Conservation (phyloP, 2,113 vertebrate species). For the Boulengeromyrus knoepffleri region DNA sequence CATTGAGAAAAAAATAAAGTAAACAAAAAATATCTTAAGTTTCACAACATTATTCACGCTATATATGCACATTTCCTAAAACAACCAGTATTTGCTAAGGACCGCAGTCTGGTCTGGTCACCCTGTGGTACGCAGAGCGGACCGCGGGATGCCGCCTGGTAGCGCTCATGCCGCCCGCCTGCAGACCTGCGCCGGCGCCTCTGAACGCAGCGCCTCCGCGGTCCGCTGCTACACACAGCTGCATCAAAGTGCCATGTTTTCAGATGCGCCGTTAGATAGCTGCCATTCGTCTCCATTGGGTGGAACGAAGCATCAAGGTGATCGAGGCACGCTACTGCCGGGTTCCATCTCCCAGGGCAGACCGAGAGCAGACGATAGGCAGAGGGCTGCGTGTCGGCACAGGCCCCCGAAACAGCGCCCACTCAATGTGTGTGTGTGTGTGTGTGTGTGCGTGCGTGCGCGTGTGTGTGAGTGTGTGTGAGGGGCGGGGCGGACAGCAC, state of each 20-base stretch:
- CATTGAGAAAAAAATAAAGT: background rate
- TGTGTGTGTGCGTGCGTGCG: background rate
- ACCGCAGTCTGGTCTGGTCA: background rate
- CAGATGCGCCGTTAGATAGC: slow-evolving; percentile 41
- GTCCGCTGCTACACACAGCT: slow-evolving; percentile 25
- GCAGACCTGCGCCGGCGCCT: background rate
- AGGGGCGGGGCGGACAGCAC: background rate
- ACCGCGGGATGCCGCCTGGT: background rate
- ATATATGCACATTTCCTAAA: background rate
- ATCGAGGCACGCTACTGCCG: slow-evolving; percentile 45
- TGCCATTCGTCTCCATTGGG: slow-evolving; percentile 44
- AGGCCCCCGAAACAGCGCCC: slow-evolving; percentile 26
- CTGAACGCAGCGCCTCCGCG: background rate
- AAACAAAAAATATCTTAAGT: background rate
- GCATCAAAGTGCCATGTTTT: slow-evolving; percentile 43
- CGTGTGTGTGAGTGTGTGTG: background rate
- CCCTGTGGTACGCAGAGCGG: background rate
- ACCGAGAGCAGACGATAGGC: slow-evolving; percentile 38
- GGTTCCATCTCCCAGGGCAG: slow-evolving; percentile 31
- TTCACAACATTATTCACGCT: background rate
- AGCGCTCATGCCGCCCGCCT: background rate
- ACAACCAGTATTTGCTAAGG: background rate
- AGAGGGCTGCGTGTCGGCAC: slow-evolving; percentile 42
- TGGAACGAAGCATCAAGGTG: slow-evolving; percentile 43
- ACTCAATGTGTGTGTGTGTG: background rate